Percentiles rank a stretch among this genome's conserved stretches.
Evolutionary conservation across 2,888 invertebrate species (phyloP).

Genomic region (Agrilus cyanescens): DNA sequence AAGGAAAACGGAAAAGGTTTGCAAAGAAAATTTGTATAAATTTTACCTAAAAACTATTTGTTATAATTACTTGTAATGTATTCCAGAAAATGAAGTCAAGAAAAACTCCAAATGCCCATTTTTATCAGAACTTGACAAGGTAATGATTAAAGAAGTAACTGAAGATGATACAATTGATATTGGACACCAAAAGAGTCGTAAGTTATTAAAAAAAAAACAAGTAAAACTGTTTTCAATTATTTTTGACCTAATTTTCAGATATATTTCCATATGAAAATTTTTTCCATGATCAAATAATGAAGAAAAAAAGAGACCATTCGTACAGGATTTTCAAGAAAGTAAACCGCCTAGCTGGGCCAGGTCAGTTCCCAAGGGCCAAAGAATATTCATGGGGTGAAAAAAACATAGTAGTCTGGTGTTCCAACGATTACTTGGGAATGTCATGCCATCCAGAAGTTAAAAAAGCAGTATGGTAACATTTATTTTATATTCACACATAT

Average conservation of each 20-base stretch:
- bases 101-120: conserved; percentile 48
- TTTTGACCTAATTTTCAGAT: conserved; percentile 17
- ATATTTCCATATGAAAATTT: conserved; percentile 74
- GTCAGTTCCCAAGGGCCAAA: conserved; percentile 72
- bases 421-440: conserved; percentile 94
- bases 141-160: conserved; percentile 46
- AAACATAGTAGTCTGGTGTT: conserved; percentile 93
- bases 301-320: conserved; percentile 88
- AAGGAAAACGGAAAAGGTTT: conserved; percentile 9
- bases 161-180: conserved; percentile 37
- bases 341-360: conserved; percentile 68
- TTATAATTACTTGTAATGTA: conserved; percentile 1
- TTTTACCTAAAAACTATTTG: neutral
- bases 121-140: conserved; percentile 38
- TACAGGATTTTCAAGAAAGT: conserved; percentile 93
- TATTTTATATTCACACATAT: conserved; percentile 28
- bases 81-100: conserved; percentile 26
- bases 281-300: conserved; percentile 78
- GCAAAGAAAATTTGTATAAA: conserved; percentile 16
- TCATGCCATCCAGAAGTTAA: conserved; percentile 81
- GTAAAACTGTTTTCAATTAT: neutral
- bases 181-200: conserved; percentile 8
- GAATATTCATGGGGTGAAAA: conserved; percentile 71
- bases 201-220: conserved; percentile 1
- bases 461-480: conserved; percentile 64